Conservation (phyloP, 2,888 invertebrate species). For the Anoncus sp. region DNA sequence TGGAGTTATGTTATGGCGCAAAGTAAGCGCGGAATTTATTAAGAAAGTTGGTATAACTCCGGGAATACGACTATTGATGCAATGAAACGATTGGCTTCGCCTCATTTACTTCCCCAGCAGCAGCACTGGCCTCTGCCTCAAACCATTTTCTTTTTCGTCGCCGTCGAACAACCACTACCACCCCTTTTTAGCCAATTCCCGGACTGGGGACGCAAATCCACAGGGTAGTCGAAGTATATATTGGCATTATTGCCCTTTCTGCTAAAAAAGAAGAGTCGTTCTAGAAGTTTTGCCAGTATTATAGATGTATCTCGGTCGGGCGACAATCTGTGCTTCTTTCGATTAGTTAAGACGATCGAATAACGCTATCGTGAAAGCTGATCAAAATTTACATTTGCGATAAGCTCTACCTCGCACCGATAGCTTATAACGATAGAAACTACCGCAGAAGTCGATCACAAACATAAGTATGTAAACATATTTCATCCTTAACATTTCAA, state of each 20-base stretch:
- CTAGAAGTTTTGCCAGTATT: conserved; percentile 35
- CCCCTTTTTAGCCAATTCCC: conserved; percentile 45
- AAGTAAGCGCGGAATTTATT: conserved; percentile 83
- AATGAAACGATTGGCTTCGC: conserved; percentile 83
- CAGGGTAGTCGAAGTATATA: conserved; percentile 47
- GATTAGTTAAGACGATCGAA: conserved; percentile 34
- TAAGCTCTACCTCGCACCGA: background rate
- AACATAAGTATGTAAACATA: background rate
- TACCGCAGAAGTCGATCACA: background rate
- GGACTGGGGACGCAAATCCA: conserved; percentile 46
- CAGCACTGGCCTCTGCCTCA: conserved; percentile 54
- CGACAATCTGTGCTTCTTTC: conserved; percentile 13
- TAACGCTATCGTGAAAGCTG: conserved; percentile 22
- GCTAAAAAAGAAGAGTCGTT: conserved; percentile 54
- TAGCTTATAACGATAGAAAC: background rate
- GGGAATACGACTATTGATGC: conserved; percentile 82
- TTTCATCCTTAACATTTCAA: too few relatives aligned
- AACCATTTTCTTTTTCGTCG: conserved; percentile 47
- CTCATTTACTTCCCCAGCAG: conserved; percentile 79
- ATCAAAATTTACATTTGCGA: conserved; percentile 3
- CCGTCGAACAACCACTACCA: conserved; percentile 55
- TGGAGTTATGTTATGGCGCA: conserved; percentile 83
- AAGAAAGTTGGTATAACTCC: conserved; percentile 83
- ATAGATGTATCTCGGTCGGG: conserved; percentile 37
- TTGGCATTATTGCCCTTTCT: conserved; percentile 55